These are phyloP conservation scores for Nymphalis io DNA, from an alignment of 1,140 invertebrate species.

Conservation along the genomic window DNA sequence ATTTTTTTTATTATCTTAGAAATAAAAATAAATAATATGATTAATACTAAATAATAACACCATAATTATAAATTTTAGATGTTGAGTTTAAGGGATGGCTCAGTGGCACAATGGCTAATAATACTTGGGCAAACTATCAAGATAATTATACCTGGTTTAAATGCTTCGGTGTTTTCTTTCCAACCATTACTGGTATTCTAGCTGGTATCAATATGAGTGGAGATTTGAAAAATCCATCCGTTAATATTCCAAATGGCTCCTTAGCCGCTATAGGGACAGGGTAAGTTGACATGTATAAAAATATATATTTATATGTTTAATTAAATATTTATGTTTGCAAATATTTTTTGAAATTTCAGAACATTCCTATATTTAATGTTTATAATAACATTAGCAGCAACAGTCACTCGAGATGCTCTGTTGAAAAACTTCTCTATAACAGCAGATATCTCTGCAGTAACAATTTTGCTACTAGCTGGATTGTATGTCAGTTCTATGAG, in stretches of 20 bases:
- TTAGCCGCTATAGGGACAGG: slow-evolving; percentile 93
- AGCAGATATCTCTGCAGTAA: slow-evolving; percentile 91
- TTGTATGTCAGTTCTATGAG: slow-evolving; percentile 97
- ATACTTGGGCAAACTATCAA: slow-evolving; percentile 90
- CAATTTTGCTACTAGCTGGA: slow-evolving; percentile 92
- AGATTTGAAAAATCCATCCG: slow-evolving; percentile 93
- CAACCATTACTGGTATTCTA: slow-evolving; percentile 95
- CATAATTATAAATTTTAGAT: slow-evolving; percentile 39
- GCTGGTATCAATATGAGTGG: slow-evolving; percentile 99
- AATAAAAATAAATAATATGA: too few relatives aligned
- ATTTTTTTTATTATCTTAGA: too few relatives aligned
- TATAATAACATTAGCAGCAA: slow-evolving; percentile 93
- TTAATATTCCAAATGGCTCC: slow-evolving; percentile 96
- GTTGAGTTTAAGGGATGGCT: slow-evolving; percentile 92
- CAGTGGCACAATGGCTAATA: slow-evolving; percentile 88
- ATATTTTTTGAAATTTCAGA: slow-evolving; percentile 73
- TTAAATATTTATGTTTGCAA: not conserved
- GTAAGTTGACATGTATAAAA: slow-evolving; percentile 70
- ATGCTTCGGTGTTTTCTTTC: slow-evolving; percentile 97
- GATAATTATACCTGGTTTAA: slow-evolving; percentile 93
- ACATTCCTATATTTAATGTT: slow-evolving; percentile 96
- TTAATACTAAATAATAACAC: not conserved
- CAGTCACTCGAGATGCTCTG: slow-evolving; percentile 88
- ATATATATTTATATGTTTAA: slow-evolving; percentile 5
- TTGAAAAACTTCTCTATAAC: slow-evolving; percentile 94